phyloP scores from a whole-genome alignment of 2,113 vertebrate genomes.

The Desmodus rotundus region DNA sequence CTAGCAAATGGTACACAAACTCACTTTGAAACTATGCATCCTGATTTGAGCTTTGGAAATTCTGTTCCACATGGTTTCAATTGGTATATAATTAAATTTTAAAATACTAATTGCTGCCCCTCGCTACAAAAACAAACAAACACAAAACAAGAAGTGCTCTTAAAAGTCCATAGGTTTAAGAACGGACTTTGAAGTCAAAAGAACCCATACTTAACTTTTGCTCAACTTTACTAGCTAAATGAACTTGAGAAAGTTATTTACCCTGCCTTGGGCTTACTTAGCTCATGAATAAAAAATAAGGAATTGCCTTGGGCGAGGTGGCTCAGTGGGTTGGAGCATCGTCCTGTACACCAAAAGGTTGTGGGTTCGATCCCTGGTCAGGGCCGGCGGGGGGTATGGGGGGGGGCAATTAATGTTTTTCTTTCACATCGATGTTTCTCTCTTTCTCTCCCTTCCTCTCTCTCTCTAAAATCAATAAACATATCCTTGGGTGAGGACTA shows the following conservation, averaged over 20 bases:
- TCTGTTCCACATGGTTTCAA: background rate
- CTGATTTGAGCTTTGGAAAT: background rate
- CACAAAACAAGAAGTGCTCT: background rate
- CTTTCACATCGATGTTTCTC: too few relatives aligned
- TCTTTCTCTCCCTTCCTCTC: too few relatives aligned
- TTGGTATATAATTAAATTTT: background rate
- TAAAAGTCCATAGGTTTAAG: background rate
- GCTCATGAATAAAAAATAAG: background rate
- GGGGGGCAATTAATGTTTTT: too few relatives aligned
- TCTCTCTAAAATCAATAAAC: too few relatives aligned
- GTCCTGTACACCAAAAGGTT: too few relatives aligned
- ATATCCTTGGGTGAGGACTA: too few relatives aligned
- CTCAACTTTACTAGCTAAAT: background rate
- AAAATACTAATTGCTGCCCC: background rate
- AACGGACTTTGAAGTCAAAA: background rate
- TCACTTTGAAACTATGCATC: background rate
- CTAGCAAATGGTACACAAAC: background rate
- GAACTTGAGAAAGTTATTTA: background rate
- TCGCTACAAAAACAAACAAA: slow-evolving; percentile 11
- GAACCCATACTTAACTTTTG: background rate
- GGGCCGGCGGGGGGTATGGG: too few relatives aligned
- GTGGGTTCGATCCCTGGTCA: too few relatives aligned
- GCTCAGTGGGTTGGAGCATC: too few relatives aligned
- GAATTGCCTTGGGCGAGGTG: too few relatives aligned
- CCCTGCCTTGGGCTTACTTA: background rate